Evolutionary conservation across 2,113 vertebrate genomes (phyloP), one percentile per base, ranked within the genome.

Genomic region (Hyla sarda): DNA sequence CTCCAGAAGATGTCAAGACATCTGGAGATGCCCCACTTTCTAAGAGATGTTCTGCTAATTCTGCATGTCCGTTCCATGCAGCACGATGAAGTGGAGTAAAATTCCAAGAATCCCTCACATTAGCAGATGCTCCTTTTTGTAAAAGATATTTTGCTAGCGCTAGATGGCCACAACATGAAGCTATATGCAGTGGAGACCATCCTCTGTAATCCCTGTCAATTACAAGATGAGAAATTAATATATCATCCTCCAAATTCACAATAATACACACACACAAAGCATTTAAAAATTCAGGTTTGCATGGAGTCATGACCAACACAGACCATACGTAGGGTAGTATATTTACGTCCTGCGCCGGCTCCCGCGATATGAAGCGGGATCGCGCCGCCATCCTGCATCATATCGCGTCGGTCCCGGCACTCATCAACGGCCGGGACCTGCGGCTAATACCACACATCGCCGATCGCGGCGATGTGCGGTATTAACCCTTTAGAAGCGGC

Each of bases 41-140:
- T n/a, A 92, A 84, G 19, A 92, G 91, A 52, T 89, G 87, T 41
- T 88, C 87, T 1, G 88, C 84, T n/a, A 82, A 65, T 1, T 89
- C 87, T 1, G 85, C 71, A 60, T 92, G 87, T 17, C 92, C 90
- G 41, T 81, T 89, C 79, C 87, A 90, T 67, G 90, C 89, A 78
- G 91, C 90, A 14, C 90, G 90, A 58, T 92, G 92, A 52, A 92
- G 72, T 9, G 92, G 89, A 0, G 92, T 92, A 84, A 89, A 91
- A 86, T 85, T 87, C 19, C 88, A 90, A 28, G 87, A 83, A 76
- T 91, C 91, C 14, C 84, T 56, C 30, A 85, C 50, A 45, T 92
- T 92, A 52, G 90, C 82, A 34, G 91, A 89, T 7, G 87, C 79
- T 6, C 90, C 88, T 32, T 82, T 83, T 25, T 91, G 90, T 73